Evolutionary conservation across 2,888 invertebrate genomes (phyloP).

Genomic region (Taenaris catops): DNA sequence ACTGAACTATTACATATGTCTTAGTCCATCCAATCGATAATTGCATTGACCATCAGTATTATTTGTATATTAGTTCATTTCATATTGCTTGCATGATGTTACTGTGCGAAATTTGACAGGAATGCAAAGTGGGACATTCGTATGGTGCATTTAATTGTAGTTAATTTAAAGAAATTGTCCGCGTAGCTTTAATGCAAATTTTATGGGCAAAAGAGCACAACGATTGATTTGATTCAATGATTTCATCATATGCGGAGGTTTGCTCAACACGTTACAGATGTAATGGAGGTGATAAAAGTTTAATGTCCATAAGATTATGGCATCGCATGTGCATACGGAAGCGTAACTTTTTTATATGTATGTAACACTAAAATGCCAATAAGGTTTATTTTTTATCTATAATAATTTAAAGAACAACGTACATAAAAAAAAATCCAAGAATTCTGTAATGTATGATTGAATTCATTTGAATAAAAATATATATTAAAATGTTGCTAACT

Average conservation of each 20-base stretch:
- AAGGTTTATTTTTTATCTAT: slow-evolving; percentile 77
- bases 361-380: slow-evolving; percentile 61
- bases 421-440: slow-evolving; percentile 62
- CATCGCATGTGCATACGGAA: slow-evolving; percentile 56
- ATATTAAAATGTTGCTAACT: slow-evolving; percentile 80
- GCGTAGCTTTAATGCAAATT: slow-evolving; percentile 66
- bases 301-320: slow-evolving; percentile 58
- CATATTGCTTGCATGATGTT: slow-evolving; percentile 63
- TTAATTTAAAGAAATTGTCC: slow-evolving; percentile 69
- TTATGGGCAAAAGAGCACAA: slow-evolving; percentile 62
- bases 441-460: slow-evolving; percentile 76
- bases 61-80: slow-evolving; percentile 35
- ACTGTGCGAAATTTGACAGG: slow-evolving; percentile 39
- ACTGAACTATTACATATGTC: slow-evolving; percentile 20
- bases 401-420: slow-evolving; percentile 75
- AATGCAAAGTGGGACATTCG: slow-evolving; percentile 42
- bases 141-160: slow-evolving; percentile 77
- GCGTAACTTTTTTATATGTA: slow-evolving; percentile 53
- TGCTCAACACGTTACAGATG: slow-evolving; percentile 51
- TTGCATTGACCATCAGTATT: slow-evolving; percentile 46
- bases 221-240: slow-evolving; percentile 27
- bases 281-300: slow-evolving; percentile 35
- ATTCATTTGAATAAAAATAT: slow-evolving; percentile 81
- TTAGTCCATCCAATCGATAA: slow-evolving; percentile 42
- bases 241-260: slow-evolving; percentile 43